These are phyloP conservation scores for Phortica okadai DNA, from an alignment of 2,888 invertebrate genomes.

Conservation along the genomic window DNA sequence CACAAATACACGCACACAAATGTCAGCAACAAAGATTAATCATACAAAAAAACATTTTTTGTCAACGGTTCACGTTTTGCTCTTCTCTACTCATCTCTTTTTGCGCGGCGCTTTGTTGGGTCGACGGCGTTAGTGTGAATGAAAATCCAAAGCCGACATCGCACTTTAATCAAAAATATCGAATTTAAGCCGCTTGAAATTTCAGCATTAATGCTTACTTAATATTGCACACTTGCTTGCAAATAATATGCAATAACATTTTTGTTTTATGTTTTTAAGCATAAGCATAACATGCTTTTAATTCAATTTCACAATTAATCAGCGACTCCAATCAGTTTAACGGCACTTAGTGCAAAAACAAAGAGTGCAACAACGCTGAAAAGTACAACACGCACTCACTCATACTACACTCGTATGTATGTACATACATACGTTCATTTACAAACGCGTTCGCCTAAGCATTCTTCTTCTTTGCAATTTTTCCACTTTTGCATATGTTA, in stretches of 20 bases:
- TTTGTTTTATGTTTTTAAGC: background rate
- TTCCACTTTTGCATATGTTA: background rate
- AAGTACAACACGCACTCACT: background rate
- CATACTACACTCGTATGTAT: background rate
- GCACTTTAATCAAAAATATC: too few relatives aligned
- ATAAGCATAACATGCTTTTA: background rate
- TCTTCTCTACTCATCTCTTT: too few relatives aligned
- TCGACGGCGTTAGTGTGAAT: too few relatives aligned
- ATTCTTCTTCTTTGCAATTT: background rate
- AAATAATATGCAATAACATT: background rate
- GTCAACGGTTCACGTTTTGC: too few relatives aligned
- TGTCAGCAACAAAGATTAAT: too few relatives aligned
- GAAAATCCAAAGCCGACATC: too few relatives aligned
- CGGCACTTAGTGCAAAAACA: background rate
- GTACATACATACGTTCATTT: slow-evolving; percentile 17
- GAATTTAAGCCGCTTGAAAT: too few relatives aligned
- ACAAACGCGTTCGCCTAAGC: slow-evolving; percentile 41
- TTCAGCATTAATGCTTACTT: too few relatives aligned
- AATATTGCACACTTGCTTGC: too few relatives aligned
- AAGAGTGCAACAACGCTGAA: background rate
- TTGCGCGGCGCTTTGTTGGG: too few relatives aligned
- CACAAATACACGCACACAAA: too few relatives aligned
- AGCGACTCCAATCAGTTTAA: background rate
- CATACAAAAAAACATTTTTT: too few relatives aligned
- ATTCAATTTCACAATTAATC: background rate